Evolutionary conservation across 2,888 invertebrate genomes (phyloP), one percentile per base, ranked within the genome.

Genomic region (Microctonus brassicae): DNA sequence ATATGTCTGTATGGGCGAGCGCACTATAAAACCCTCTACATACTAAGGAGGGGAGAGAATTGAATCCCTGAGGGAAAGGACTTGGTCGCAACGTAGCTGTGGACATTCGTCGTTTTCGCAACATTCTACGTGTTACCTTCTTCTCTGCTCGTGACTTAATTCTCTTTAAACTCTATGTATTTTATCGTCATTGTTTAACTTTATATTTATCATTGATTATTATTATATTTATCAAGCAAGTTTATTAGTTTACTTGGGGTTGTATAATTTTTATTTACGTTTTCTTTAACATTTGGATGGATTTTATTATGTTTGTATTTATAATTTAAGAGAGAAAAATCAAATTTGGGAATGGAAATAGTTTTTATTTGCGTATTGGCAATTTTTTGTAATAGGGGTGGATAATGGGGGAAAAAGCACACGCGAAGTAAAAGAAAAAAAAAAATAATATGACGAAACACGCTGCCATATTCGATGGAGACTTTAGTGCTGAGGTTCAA

Each of bases 1-100:
- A n/a, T n/a, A n/a, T n/a, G n/a, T n/a, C n/a, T 65, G 71, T 64
- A 72, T 69, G 57, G 75, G 70, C 65, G 72, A 72, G 67, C 69
- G 57, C 47, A 47, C 47, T 47, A 47, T 47, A 47, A 47, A 47
- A n/a, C n/a, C 47, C 47, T 9, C 53, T 58, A 73, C 39, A 29
- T 29, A 55, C 24, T 5, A 42, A 29, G 65, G 73, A 65, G 73
- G 75, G 42, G 64, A 74, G 64, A 71, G 71, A 62, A 73, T 65
- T 57, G 64, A 57, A 65, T 66, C 13, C 34, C 47, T 67, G 62
- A 64, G n/a, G n/a, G 65, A 75, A 78, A 79, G 78, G 78, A 81
- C 77, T 75, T 74, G 74, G 71, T 73, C 73, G 72, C 76, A 73
- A 75, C 70, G 72, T 62, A 72, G 72, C 67, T 72, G 67, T 72